Base-by-base conservation (phyloP, 2,888 invertebrate species). In the Notodonta ziczac region DNA sequence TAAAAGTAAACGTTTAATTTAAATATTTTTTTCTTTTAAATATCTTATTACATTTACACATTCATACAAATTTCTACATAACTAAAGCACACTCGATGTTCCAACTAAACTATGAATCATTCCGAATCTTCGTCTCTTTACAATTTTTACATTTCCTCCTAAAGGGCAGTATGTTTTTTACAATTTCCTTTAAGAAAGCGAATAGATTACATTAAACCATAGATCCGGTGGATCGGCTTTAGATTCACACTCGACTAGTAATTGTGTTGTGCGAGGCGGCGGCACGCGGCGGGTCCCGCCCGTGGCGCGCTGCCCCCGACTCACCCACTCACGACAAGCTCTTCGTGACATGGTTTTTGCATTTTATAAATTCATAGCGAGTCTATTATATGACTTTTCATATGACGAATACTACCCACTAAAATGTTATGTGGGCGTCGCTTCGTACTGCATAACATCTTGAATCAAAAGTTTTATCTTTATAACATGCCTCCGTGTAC, bases 241-340 rank as follows among this genome's bases (percentile, higher is more conserved):
- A 91, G 90, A 90, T 91, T 90, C 91, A 88, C 83, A 83, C 84
- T 86, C 87, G 91, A 91, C 91, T 91, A 91, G 91, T 84, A 84
- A 75, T 62, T 70, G 73, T 67, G 69, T 76, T 80, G 74, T 80
- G 80, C n/a, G n/a, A n/a, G n/a, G n/a, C n/a, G n/a, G n/a, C n/a
- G n/a, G n/a, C n/a, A n/a, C n/a, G n/a, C n/a, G n/a, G n/a, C n/a
- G n/a, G n/a, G n/a, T n/a, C n/a, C n/a, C n/a, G n/a, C n/a, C n/a
- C n/a, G n/a, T n/a, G n/a, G n/a, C n/a, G n/a, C n/a, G n/a, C n/a
- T n/a, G n/a, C n/a, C n/a, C n/a, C 35, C 13, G 4, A 35, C 35
- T 50, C 16, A 12, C 9, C 10, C 50, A 16, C 50, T 16, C 4
- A 50, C 50, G 50, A 40, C 24, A 52, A 58, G 58, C 56, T 56